Conservation (phyloP, 2,888 invertebrate species). For the Thalpophila matura region DNA sequence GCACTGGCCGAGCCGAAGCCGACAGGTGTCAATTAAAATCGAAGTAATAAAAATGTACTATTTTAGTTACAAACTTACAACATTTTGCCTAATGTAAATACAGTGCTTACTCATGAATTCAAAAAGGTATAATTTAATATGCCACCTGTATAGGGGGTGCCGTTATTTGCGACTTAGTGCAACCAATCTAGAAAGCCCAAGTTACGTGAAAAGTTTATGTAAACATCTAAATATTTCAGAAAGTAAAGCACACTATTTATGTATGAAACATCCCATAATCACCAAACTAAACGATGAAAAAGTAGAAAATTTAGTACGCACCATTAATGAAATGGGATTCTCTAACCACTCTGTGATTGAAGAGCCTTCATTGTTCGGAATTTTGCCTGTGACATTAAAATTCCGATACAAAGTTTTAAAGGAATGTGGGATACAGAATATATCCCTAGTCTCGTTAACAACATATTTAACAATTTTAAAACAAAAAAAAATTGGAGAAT, state of each 20-base stretch:
- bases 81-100: conserved; percentile 5
- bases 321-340: conserved; percentile 78
- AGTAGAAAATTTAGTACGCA: conserved; percentile 70
- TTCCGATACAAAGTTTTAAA: conserved; percentile 79
- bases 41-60: no score
- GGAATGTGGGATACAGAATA: conserved; percentile 81
- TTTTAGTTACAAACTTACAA: no score
- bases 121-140: conserved; percentile 26
- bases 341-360: conserved; percentile 70
- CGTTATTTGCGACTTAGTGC: conserved; percentile 29
- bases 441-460: conserved; percentile 70
- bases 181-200: conserved; percentile 32
- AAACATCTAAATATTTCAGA: conserved; percentile 76
- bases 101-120: conserved; percentile 42
- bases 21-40: no score
- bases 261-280: conserved; percentile 79
- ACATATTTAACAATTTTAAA: conserved; percentile 78
- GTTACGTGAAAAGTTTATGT: conserved; percentile 67
- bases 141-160: conserved; percentile 26
- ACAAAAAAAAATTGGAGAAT: conserved; percentile 76
- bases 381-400: conserved; percentile 81
- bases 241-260: conserved; percentile 76
- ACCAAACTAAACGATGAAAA: conserved; percentile 72
- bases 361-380: conserved; percentile 79
- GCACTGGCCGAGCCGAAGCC: no score